Base-by-base conservation (phyloP, 2,888 invertebrate species). In the Bibio marci region DNA sequence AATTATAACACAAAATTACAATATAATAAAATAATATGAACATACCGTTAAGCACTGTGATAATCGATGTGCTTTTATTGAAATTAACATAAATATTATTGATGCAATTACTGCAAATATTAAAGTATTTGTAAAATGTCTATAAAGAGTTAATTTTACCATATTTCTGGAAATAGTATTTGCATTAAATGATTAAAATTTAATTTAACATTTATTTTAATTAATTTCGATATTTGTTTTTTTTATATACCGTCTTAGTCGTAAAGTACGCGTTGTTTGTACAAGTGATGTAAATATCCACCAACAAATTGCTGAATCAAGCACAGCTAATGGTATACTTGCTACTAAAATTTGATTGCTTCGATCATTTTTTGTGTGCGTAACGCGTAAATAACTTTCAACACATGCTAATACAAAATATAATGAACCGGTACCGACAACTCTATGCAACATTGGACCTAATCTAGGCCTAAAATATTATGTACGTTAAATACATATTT, bases 121-220 rank as follows among this genome's bases (percentile, higher is more conserved):
- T 48, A 94, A 66, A 10, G 90, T 87, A 64, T 92, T 92, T 41
- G 91, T 91, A 62, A 95, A 94, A 63, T 94, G 90, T 47, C 82
- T 72, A 61, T 92, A 95, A 41, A 94, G 66, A 4, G 80, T 73
- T 41, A 94, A 64, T 61, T 95, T 94, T 42, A 90, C 83, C 55
- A 85, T 72, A 63, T 94, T 95, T 57, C 91, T 76, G 64, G 18
- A 68, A 37, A 42, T 36, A 40, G 19, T 6, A n/a, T n/a, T n/a
- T n/a, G n/a, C n/a, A n/a, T n/a, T n/a, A n/a, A n/a, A n/a, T n/a
- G n/a, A n/a, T n/a, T n/a, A n/a, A n/a, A n/a, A n/a, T n/a, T n/a
- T n/a, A n/a, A n/a, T n/a, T n/a, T n/a, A n/a, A n/a, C n/a, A n/a
- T n/a, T n/a, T n/a, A n/a, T n/a, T n/a, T 33, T 39, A 28, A 26